Percentiles rank a stretch among this genome's conserved stretches.
phyloP scores from a whole-genome alignment of 2,113 vertebrate genomes.

The Paramormyrops kingsleyae region DNA sequence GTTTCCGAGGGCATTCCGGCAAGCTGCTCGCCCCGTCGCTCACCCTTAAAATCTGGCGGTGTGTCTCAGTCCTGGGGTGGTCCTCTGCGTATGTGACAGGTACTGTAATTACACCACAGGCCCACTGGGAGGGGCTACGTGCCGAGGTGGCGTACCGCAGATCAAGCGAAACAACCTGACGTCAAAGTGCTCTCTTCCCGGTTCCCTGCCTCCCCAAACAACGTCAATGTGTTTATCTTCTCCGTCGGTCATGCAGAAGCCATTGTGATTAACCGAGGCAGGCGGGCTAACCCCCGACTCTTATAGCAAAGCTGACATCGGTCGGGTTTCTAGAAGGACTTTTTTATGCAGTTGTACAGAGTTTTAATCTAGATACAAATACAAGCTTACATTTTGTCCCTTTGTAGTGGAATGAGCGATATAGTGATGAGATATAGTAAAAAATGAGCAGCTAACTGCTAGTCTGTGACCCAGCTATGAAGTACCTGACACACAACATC shows the following conservation, averaged over 20 bases:
- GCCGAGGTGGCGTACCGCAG: constrained; percentile 42
- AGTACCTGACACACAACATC: background rate
- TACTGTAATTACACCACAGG: constrained; percentile 30
- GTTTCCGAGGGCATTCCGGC: background rate
- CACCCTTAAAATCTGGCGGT: background rate
- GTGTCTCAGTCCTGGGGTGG: background rate
- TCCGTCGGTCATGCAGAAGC: background rate
- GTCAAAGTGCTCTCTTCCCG: constrained; percentile 37
- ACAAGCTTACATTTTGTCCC: background rate
- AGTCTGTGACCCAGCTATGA: background rate
- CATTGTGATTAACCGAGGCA: background rate
- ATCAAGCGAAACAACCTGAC: constrained; percentile 41
- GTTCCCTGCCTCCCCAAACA: background rate
- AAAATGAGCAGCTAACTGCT: background rate
- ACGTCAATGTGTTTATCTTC: background rate
- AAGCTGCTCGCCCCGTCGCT: background rate
- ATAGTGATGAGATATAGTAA: background rate
- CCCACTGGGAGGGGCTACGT: constrained; percentile 39
- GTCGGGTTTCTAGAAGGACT: background rate
- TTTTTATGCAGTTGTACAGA: background rate
- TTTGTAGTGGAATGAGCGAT: background rate
- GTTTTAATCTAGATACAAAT: background rate
- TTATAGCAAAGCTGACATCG: background rate
- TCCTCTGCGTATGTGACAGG: background rate
- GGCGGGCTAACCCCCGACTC: background rate